Evolutionary conservation across 2,888 invertebrate genomes (phyloP), one percentile per base, ranked within the genome.

Genomic region (Eristalis tenax): DNA sequence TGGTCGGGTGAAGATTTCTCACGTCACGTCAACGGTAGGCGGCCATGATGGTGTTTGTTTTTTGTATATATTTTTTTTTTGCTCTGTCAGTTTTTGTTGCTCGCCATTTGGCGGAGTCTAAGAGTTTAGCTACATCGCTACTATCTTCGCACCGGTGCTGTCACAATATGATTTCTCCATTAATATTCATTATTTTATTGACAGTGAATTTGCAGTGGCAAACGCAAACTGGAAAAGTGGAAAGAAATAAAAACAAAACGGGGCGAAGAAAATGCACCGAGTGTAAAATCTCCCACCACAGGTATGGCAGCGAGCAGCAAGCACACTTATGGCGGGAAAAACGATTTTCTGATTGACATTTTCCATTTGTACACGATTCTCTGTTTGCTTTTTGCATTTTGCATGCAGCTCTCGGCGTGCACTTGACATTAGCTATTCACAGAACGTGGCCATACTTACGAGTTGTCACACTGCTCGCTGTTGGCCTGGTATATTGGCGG

Each of bases 371-470:
- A 79, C 79, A 79, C 79, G 78, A 74, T 74, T 81, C 79, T 69
- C 28, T 87, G 79, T 80, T 79, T 83, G 79, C 79, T 69, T 71
- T 83, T 79, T 79, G 75, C 70, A 79, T 83, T 87, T 83, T 80
- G 76, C 83, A 83, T 79, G 79, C 61, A 76, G 73, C 87, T 73
- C 79, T 83, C 23, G 87, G 79, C 83, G 75, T 87, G 87, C 87
- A 83, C 87, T 87, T 87, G 87, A 87, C 87, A 87, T 87, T 87
- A 83, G 83, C 66, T 73, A 80, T 87, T 87, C 76, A 76, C 68
- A 70, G 69, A 87, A 76, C 74, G 80, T 69, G 64, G 68, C 59
- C 65, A 70, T 26, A 81, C 32, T 28, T 73, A 71, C 35, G 61
- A 63, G n/a, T 68, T 66, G 66, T 56, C 28, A 23, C 63, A 70